phyloP scores from a whole-genome alignment of 1,140 invertebrate species.

The Drosophila athabasca region DNA sequence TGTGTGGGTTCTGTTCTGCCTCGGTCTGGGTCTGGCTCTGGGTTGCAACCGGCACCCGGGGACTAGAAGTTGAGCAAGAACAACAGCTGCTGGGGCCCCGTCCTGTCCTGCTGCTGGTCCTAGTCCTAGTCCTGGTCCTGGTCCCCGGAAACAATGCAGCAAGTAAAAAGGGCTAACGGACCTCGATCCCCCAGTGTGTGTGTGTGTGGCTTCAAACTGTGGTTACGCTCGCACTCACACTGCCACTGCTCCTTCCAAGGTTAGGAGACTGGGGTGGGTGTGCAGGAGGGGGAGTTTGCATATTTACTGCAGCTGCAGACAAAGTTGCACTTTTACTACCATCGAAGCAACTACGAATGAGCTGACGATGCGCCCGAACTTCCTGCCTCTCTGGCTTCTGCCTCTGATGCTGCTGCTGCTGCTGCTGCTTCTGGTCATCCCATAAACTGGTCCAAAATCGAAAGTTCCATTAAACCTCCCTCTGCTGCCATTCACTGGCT shows the following conservation, averaged over 20 bases:
- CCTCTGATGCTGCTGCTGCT: not conserved
- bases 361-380: conserved; percentile 44
- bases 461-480: conserved; percentile 68
- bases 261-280: conserved; percentile 28
- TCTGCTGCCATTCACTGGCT: conserved; percentile 4
- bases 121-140: conserved; percentile 1
- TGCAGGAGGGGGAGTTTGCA: conserved; percentile 30
- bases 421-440: not conserved
- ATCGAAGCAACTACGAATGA: conserved; percentile 42
- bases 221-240: conserved; percentile 37
- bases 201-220: conserved; percentile 46
- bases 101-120: not conserved
- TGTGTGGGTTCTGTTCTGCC: no score
- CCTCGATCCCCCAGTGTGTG: conserved; percentile 35
- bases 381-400: not conserved
- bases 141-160: conserved; percentile 45
- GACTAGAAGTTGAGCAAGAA: conserved; percentile 32
- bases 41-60: not conserved
- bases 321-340: conserved; percentile 77
- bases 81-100: conserved; percentile 62
- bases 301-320: conserved; percentile 52
- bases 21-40: no score
- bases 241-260: conserved; percentile 44
- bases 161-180: conserved; percentile 40
- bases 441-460: conserved; percentile 68